These are phyloP conservation scores for Chelidonichthys spinosus DNA, from an alignment of 2,797 vertebrate species.

Conservation along the genomic window DNA sequence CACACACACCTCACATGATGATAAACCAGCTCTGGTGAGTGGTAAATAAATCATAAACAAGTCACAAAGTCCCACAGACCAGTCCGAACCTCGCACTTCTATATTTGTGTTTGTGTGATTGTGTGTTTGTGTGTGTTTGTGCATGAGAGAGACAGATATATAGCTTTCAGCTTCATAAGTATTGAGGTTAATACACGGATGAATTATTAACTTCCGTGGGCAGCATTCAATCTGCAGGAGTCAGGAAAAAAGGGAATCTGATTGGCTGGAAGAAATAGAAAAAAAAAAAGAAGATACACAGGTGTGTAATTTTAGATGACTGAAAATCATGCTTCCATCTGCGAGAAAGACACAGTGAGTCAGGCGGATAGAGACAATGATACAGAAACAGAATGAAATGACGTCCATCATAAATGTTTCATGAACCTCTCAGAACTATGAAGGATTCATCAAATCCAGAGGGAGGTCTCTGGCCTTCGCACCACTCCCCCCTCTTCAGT, in stretches of 20 bases:
- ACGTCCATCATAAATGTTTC: conserved; percentile 76
- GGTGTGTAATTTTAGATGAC: conserved; percentile 54
- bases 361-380: conserved; percentile 41
- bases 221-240: conserved; percentile 57
- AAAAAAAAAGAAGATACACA: conserved; percentile 13
- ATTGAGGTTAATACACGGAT: conserved; percentile 82
- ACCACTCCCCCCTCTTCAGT: conserved; percentile 40
- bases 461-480: conserved; percentile 64
- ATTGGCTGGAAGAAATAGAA: conserved; percentile 26
- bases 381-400: conserved; percentile 54
- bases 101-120: conserved; percentile 13
- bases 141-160: not conserved
- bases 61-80: conserved; percentile 62
- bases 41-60: conserved; percentile 89
- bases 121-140: conserved; percentile 5
- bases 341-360: conserved; percentile 28
- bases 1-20: conserved; percentile 38
- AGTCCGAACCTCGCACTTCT: conserved; percentile 21
- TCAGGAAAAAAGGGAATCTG: conserved; percentile 31
- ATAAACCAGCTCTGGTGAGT: conserved; percentile 57
- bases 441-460: conserved; percentile 69
- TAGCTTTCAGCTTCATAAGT: conserved; percentile 60
- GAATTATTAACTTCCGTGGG: conserved; percentile 77
- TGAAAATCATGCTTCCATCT: conserved; percentile 35
- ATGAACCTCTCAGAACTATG: conserved; percentile 73